phyloP scores from a whole-genome alignment of 1,140 invertebrate species.

The Formica selysi region DNA sequence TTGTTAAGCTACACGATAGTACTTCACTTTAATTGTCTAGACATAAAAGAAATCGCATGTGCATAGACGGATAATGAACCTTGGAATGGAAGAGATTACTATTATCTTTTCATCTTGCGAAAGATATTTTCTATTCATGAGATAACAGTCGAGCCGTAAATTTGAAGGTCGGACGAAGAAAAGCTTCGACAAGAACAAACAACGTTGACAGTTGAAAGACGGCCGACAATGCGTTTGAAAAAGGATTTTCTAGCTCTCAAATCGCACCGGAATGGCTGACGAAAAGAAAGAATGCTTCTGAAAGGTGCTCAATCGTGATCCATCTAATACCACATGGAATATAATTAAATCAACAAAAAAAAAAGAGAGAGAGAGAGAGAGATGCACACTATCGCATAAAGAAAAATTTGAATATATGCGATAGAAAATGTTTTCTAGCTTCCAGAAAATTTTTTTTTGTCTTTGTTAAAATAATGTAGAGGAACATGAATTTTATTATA shows the following conservation, averaged over 20 bases:
- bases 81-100: background rate
- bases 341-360: background rate
- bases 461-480: background rate
- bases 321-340: background rate
- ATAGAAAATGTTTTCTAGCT: background rate
- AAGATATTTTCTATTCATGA: background rate
- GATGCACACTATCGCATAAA: background rate
- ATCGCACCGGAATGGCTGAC: background rate
- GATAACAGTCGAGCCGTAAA: background rate
- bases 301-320: background rate
- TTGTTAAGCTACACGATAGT: background rate
- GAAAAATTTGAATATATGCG: background rate
- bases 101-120: background rate
- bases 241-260: conserved; percentile 67
- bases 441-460: background rate
- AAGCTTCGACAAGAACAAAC: conserved; percentile 38
- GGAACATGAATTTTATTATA: background rate
- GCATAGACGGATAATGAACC: background rate
- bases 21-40: background rate
- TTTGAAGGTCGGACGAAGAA: background rate
- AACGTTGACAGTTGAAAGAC: background rate
- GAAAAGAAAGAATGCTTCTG: background rate
- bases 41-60: background rate
- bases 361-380: background rate
- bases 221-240: conserved; percentile 64